phyloP scores from a whole-genome alignment of 2,113 vertebrate species.

The Notechis scutatus region DNA sequence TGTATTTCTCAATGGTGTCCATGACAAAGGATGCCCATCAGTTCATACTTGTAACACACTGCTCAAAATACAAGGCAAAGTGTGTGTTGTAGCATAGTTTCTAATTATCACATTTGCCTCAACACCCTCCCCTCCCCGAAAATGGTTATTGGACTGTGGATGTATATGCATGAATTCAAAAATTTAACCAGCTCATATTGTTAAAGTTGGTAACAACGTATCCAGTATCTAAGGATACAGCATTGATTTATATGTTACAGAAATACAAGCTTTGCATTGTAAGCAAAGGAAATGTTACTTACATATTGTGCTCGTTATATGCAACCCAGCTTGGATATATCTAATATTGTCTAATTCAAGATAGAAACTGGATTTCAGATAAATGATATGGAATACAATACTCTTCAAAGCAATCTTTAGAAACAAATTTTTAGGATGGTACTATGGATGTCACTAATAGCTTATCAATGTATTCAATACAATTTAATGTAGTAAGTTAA shows the following conservation, averaged over 20 bases:
- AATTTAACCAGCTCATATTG: not conserved
- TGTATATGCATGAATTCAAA: not conserved
- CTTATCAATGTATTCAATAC: not conserved
- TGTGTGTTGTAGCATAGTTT: not conserved
- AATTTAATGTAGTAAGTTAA: not conserved
- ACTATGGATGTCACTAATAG: not conserved
- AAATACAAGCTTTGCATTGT: not conserved
- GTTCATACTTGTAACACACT: not conserved
- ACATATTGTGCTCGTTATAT: not conserved
- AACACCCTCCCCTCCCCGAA: accelerated
- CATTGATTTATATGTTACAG: not conserved
- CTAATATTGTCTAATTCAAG: not conserved
- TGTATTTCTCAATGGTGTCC: not conserved
- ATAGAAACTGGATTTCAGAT: not conserved
- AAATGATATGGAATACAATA: not conserved
- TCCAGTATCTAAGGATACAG: not conserved
- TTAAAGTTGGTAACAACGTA: no score
- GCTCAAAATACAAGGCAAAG: not conserved
- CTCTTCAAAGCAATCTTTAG: not conserved
- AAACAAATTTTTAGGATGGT: not conserved
- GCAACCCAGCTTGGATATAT: not conserved
- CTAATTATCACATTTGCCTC: not conserved
- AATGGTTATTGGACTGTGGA: not conserved
- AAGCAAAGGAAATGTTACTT: not conserved
- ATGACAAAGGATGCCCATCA: not conserved